phyloP scores from a whole-genome alignment of 1,140 invertebrate genomes.

The Contarinia nasturtii region DNA sequence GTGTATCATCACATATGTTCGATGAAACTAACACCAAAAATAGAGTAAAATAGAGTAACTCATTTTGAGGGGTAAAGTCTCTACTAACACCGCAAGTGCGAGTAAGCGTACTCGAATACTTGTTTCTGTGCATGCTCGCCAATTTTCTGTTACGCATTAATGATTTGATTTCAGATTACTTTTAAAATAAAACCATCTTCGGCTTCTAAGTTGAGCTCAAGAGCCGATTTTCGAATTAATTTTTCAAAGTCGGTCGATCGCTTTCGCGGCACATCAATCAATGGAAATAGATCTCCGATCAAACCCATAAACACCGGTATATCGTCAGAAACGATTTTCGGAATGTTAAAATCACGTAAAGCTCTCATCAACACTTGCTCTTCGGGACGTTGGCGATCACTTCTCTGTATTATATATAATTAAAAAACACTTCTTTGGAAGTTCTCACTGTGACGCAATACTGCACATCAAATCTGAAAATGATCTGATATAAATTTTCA shows the following conservation, averaged over 20 bases:
- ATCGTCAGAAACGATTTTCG: constrained; percentile 83
- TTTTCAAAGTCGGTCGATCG: constrained; percentile 70
- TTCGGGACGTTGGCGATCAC: constrained; percentile 46
- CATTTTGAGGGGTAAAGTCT: no score
- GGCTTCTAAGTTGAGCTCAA: constrained; percentile 73
- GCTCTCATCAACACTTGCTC: constrained; percentile 70
- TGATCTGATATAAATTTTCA: no score
- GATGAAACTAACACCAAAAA: no score
- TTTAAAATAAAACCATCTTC: constrained; percentile 58
- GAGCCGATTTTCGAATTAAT: constrained; percentile 48
- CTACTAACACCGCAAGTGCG: no score
- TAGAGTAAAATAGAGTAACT: no score
- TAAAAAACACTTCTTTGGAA: no score
- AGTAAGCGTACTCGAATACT: no score
- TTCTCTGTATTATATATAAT: constrained; percentile 26
- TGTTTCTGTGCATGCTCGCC: no score
- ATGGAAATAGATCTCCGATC: constrained; percentile 76
- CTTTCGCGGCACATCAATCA: constrained; percentile 71
- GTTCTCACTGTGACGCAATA: no score
- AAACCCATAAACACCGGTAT: constrained; percentile 79
- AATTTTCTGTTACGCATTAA: no score
- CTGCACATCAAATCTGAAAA: no score
- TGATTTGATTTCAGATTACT: constrained; percentile 2
- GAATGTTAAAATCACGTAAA: constrained; percentile 79
- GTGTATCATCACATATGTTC: no score